Percentiles rank a stretch among this genome's conserved stretches.
These are phyloP conservation scores for Tonatia bakeri DNA, from an alignment of 2,113 vertebrate genomes.

Conservation along the genomic window DNA sequence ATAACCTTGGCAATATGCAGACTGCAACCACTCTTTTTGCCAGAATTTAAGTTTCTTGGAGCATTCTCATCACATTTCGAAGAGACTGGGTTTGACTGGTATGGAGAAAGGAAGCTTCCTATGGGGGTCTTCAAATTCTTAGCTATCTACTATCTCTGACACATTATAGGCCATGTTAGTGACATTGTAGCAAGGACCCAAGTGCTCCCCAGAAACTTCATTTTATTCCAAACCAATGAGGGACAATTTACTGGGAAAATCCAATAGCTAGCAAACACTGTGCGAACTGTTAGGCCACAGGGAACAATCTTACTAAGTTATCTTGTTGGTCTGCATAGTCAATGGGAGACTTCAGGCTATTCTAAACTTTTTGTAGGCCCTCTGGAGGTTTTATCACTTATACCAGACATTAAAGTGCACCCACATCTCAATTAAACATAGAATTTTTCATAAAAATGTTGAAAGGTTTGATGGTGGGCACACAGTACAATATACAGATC, in stretches of 20 bases:
- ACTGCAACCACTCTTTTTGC: not conserved
- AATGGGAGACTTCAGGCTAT: not conserved
- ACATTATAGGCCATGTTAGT: not conserved
- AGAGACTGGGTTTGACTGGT: not conserved
- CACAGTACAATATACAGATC: no score
- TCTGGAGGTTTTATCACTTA: not conserved
- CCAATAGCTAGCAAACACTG: not conserved
- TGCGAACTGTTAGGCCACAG: not conserved
- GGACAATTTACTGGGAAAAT: conserved; percentile 3
- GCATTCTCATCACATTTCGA: not conserved
- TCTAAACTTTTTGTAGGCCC: not conserved
- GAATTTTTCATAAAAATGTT: not conserved
- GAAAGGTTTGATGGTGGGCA: not conserved
- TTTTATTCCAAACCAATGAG: not conserved
- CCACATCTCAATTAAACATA: conserved; percentile 1
- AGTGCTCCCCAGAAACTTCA: not conserved
- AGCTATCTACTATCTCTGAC: not conserved
- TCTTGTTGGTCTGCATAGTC: not conserved
- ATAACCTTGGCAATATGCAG: not conserved
- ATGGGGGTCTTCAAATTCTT: not conserved
- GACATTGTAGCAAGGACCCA: not conserved
- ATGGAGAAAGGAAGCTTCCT: not conserved
- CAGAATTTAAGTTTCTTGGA: not conserved
- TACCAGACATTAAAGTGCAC: not conserved
- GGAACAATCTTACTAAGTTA: not conserved